Evolutionary conservation across 1,140 invertebrate genomes (phyloP), one percentile per base, ranked within the genome.

Genomic region (Vanessa atalanta): DNA sequence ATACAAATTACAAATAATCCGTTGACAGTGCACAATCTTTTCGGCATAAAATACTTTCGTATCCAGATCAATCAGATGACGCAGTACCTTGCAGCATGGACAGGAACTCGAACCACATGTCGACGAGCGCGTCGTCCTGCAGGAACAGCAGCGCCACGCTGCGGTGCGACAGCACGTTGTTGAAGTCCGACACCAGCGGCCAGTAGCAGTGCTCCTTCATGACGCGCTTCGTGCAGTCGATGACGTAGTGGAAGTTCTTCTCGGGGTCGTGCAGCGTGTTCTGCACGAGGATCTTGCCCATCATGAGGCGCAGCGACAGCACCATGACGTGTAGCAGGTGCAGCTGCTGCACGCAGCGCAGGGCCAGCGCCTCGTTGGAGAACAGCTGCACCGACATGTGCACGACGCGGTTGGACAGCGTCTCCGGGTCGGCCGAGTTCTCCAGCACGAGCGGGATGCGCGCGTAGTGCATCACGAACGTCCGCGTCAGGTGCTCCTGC

Each of bases 141-240:
- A 99, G 95, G 89, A 99, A 99, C 80, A 97, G 95, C 72, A 97
- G 88, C 1, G 98, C 98, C 16, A 99, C 97, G 13, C 96, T 96
- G 78, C 96, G 94, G 90, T 99, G 98, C 0, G 97, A 98, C 1
- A 99, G 93, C n/a, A 99, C 96, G 91, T 99, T 99, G 86, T 99
- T 99, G 50, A 99, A 95, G 94, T 99, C 98, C 1, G 98, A 99
- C 50, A 99, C 97, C 4, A 99, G 93, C 13, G 98, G 98, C 98
- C 98, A 99, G 93, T 99, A 99, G 93, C 98, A 99, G 92, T 99
- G 98, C 84, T 99, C 97, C 90, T 98, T 98, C 97, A 99, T 99
- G 7, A 99, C 97, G 77, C 96, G 94, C 76, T 96, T 94, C 14
- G 95, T 96, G 89, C 98, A 99, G 85, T 99, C 98, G 8, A 99